Conservation (phyloP, 2,888 invertebrate species). For the Hemaris fuciformis region DNA sequence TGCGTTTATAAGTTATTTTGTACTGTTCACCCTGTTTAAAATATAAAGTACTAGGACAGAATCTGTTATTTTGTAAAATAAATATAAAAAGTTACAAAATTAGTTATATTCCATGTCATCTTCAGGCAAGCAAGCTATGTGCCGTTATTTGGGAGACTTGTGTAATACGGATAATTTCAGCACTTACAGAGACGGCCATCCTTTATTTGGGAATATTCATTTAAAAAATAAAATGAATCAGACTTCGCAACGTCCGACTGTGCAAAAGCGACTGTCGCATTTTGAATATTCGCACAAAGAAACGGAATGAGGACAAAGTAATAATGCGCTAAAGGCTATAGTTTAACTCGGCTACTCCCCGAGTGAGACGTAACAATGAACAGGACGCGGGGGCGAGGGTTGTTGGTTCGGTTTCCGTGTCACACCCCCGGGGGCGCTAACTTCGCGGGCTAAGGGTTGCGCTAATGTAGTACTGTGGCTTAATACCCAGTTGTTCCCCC, state of each 20-base stretch:
- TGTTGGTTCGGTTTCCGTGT: not conserved
- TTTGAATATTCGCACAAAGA: not conserved
- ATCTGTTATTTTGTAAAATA: no score
- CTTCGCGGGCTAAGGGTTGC: not conserved
- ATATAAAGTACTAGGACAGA: no score
- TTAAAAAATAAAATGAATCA: not conserved
- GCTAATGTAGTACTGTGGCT: not conserved
- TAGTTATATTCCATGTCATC: no score
- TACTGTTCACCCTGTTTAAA: no score
- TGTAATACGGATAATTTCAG: no score
- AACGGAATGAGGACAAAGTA: not conserved
- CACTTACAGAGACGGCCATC: no score
- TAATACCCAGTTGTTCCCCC: not conserved
- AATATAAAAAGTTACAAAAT: no score
- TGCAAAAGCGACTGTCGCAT: not conserved
- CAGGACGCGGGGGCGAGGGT: not conserved
- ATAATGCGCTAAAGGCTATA: not conserved
- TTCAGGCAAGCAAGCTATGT: no score
- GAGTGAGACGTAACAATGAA: not conserved
- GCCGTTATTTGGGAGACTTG: no score
- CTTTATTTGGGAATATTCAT: no score
- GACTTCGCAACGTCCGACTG: not conserved
- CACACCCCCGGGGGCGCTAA: slow-evolving; percentile 1
- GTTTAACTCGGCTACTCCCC: not conserved
- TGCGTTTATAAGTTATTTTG: no score